Conservation (phyloP, 2,113 vertebrate genomes). For the Sula dactylatra region DNA sequence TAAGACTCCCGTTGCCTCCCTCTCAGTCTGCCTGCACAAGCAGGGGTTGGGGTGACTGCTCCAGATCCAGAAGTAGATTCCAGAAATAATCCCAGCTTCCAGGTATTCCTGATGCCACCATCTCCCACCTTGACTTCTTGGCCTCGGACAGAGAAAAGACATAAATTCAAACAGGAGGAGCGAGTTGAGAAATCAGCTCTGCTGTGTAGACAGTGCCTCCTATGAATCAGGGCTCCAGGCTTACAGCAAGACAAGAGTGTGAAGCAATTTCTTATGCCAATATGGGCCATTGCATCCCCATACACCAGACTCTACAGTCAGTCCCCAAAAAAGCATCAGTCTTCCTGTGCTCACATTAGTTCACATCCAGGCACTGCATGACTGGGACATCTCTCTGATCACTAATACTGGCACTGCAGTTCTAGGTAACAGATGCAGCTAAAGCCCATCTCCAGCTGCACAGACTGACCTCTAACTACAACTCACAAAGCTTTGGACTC, state of each 20-base stretch:
- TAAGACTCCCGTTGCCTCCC: accelerated
- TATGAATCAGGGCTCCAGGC: not conserved
- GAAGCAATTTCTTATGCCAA: not conserved
- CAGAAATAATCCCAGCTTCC: not conserved
- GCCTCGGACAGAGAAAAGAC: not conserved
- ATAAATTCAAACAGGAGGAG: not conserved
- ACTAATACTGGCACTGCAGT: not conserved
- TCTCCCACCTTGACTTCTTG: not conserved
- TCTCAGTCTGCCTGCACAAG: not conserved
- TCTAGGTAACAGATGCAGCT: accelerated
- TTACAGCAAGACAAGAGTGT: not conserved
- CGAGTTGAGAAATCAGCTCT: not conserved
- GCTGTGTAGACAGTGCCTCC: not conserved
- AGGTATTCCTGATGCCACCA: not conserved
- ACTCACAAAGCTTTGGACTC: not conserved
- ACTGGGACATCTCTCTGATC: not conserved
- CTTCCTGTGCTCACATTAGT: not conserved
- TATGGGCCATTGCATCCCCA: not conserved
- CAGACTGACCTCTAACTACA: not conserved
- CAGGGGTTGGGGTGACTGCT: not conserved
- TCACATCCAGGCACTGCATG: not conserved
- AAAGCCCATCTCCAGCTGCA: not conserved
- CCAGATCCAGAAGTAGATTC: not conserved
- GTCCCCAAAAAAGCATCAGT: not conserved
- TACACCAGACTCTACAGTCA: not conserved